phyloP scores from a whole-genome alignment of 2,797 vertebrate genomes.

The Amblyraja radiata region DNA sequence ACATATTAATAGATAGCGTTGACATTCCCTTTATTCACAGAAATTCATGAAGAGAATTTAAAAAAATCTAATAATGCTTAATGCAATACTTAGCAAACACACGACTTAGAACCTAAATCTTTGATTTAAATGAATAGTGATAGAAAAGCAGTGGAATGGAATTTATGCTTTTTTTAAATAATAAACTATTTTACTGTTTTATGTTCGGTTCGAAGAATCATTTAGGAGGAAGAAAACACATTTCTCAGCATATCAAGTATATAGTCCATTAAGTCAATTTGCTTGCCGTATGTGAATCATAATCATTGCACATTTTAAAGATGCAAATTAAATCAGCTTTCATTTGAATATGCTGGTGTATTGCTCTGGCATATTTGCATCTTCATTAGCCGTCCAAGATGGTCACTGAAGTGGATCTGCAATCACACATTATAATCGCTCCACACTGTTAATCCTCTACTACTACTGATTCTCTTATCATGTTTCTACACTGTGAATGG shows the following conservation, averaged over 20 bases:
- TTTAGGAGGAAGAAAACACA: neutral
- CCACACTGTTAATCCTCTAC: too few relatives aligned
- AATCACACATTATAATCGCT: too few relatives aligned
- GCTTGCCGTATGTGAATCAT: too few relatives aligned
- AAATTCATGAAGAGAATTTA: neutral
- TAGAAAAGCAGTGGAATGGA: neutral
- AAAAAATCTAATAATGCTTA: neutral
- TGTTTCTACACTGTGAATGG: too few relatives aligned
- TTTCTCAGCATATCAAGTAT: neutral
- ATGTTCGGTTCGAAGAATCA: neutral
- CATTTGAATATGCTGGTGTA: neutral
- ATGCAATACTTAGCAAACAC: neutral
- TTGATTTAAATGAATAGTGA: neutral
- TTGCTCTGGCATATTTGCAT: neutral
- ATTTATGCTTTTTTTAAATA: neutral
- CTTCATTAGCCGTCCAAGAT: neutral
- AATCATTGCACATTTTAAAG: neutral
- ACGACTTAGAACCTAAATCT: neutral
- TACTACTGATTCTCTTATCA: too few relatives aligned
- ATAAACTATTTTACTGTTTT: neutral
- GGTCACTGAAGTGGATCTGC: too few relatives aligned
- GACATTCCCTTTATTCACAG: neutral
- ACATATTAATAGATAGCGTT: neutral
- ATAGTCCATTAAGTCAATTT: neutral
- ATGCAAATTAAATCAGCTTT: neutral